phyloP scores from a whole-genome alignment of 2,888 invertebrate genomes.

The Beris chalybata region DNA sequence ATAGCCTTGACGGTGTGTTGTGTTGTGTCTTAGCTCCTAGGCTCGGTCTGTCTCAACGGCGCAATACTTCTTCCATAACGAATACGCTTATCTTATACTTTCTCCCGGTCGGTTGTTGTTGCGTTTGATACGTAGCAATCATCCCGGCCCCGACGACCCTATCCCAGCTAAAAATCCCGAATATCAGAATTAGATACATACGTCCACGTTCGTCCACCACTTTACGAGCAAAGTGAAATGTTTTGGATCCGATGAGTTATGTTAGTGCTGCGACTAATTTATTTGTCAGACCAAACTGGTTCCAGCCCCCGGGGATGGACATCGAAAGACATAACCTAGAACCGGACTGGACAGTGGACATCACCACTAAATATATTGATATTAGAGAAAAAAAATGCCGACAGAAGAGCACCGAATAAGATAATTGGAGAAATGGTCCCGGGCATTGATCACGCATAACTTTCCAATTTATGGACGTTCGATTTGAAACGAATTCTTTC shows the following conservation, averaged over 20 bases:
- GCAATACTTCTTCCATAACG: constrained; percentile 14
- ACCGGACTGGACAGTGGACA: too few species aligned
- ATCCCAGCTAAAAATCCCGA: not conserved
- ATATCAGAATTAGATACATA: constrained; percentile 14
- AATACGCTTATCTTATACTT: constrained; percentile 32
- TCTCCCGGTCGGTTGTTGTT: not conserved
- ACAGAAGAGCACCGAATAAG: not conserved
- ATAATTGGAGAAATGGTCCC: constrained; percentile 9
- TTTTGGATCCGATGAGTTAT: constrained; percentile 27
- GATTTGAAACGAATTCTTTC: constrained; percentile 11
- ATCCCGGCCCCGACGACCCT: not conserved
- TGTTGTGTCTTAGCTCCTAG: not conserved
- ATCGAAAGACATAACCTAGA: not conserved
- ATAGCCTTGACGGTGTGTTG: constrained; percentile 32
- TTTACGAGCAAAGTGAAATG: constrained; percentile 7
- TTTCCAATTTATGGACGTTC: constrained; percentile 2
- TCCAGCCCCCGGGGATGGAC: not conserved
- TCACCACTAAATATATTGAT: not conserved
- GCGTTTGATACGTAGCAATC: constrained; percentile 1
- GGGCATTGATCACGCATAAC: constrained; percentile 1
- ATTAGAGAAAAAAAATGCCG: not conserved
- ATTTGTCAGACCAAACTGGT: constrained; percentile 37
- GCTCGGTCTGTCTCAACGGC: not conserved
- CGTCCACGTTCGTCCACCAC: constrained; percentile 8
- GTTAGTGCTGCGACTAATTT: constrained; percentile 36